Evolutionary conservation across 2,797 vertebrate species (phyloP), one percentile per base, ranked within the genome.

Genomic region (Microctenopoma lineatum): DNA sequence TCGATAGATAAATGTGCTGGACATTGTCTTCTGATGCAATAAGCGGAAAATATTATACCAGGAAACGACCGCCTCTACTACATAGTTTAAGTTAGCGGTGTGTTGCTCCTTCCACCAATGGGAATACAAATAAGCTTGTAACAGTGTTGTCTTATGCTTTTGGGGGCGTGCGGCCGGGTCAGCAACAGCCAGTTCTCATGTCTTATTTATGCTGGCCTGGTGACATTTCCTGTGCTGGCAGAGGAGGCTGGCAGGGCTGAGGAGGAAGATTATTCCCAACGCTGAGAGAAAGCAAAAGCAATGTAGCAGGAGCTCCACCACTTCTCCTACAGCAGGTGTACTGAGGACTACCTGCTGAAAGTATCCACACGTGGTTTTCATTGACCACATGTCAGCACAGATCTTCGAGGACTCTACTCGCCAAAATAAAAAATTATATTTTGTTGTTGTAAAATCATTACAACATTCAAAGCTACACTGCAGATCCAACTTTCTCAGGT

Each of bases 181-280:
- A 77, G 74, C 72, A 50, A 72, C 83, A 82, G 73, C 66, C 59
- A 55, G 38, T 50, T 60, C 80, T 88, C 79, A 84, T 88, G 72
- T 85, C 84, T 91, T 87, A 90, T 90, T 92, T 72, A 90, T 86
- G 80, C 78, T 47, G 66, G 66, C 79, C 66, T 66, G 14, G 81
- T 89, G 89, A 89, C 88, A 89, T 92, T 89, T 89, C 73, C 66
- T 66, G 12, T 5, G 32, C 57, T 39, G 41, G 65, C 46, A 68
- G 66, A 57, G 55, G 71, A 78, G 41, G 68, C 62, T 41, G 61
- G 47, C 39, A 15, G 27, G 15, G 62, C 54, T 26, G 54, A 70
- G 63, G 39, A 70, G 63, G 39, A 36, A 70, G 69, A 79, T 81
- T 83, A 81, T 62, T 78, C 60, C 63, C 34, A 39, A 69, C 39